phyloP scores from a whole-genome alignment of 2,113 vertebrate species.

The Cisticola juncidis region DNA sequence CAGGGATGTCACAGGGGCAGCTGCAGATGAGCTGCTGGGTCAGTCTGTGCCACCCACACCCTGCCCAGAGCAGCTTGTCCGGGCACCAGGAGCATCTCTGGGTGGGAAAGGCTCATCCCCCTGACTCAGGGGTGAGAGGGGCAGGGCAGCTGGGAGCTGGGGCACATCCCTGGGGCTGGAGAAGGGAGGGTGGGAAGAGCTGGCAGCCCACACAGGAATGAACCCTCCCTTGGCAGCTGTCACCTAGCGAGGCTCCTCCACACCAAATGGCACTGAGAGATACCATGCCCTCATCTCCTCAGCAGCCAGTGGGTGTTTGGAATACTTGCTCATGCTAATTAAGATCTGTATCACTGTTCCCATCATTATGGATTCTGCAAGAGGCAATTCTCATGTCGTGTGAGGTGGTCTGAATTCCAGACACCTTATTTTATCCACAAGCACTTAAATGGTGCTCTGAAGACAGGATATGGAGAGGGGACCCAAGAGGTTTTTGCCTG shows the following conservation, averaged over 20 bases:
- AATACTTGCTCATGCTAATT: neutral
- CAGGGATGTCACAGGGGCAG: neutral
- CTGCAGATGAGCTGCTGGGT: neutral
- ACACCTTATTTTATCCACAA: neutral
- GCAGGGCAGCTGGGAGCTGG: neutral
- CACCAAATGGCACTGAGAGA: neutral
- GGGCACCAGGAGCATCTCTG: neutral
- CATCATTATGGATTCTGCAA: neutral
- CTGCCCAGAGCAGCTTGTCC: neutral
- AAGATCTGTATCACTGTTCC: neutral
- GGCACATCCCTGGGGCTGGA: neutral
- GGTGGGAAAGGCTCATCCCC: accelerated
- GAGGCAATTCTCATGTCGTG: neutral
- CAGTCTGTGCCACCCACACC: neutral
- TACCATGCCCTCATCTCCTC: accelerated
- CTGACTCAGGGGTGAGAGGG: accelerated
- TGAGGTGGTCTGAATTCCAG: neutral
- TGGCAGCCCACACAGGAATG: accelerated
- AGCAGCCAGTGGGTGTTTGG: neutral
- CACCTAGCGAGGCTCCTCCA: neutral
- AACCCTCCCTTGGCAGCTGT: neutral
- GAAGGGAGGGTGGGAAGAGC: neutral
- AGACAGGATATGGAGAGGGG: neutral
- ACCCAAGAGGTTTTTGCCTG: neutral
- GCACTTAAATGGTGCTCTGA: neutral